Base-by-base conservation (phyloP, 2,113 vertebrate genomes). In the Eulacestoma nigropectus region DNA sequence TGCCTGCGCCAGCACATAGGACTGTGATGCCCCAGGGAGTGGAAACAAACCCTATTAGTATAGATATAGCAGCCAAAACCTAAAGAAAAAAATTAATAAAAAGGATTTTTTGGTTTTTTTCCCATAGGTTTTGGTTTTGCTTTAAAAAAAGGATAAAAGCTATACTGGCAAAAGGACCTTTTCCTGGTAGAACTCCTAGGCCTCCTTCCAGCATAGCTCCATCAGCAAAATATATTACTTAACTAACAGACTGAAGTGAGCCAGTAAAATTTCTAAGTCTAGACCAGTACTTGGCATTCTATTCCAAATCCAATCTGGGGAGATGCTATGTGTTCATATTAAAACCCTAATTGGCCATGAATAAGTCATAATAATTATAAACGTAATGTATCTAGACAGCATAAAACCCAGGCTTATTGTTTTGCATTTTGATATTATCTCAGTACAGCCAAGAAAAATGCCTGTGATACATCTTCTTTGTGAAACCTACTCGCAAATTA, bases 231-330 rank as follows among this genome's bases (percentile, higher is more conserved):
- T 82, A 41, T 37, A 89, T 81, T 41, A 55, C 27, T 74, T 64
- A 80, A 37, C 53, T 55, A 83, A 60, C 46, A 80, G 67, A 84
- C 25, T 44, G 52, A 84, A 52, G 12, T 79, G 41, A 95, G 64
- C 52, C 69, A 95, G 49, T 86, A 95, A 95, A 95, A 89, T 47
- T 84, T 86, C 27, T 55, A 74, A 81, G 89, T 94, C 83, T 96
- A 95, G 87, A 91, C 75, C 67, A 64, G 59, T 65, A 60, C 50
- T 94, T 91, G 90, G 55, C 27, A 52, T 92, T 69, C 2, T 2
- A 44, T 70, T 88, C 35, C 32, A 92, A 88, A 88, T 78, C 39
- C 67, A 83, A 0, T 35, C 35, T 3, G 2, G 52, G 52, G 30
- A 95, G 42, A 74, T 84, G 59, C 6, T 94, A 29, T 74, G 55